Evolutionary conservation across 1,140 invertebrate genomes (phyloP).

Genomic region (Harpegnathos saltator): DNA sequence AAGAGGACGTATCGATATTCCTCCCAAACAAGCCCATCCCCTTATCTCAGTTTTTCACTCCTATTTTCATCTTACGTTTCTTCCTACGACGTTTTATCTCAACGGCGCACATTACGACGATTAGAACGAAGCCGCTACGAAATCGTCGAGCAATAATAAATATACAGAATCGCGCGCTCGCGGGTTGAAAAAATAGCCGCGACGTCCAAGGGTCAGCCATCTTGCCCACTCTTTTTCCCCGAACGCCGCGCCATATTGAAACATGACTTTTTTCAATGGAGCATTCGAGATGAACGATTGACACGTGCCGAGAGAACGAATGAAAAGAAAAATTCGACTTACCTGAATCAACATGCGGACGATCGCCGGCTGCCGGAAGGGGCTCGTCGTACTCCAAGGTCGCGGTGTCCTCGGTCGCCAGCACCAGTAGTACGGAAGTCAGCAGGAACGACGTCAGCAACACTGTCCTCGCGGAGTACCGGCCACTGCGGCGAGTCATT

Average conservation of each 20-base stretch:
- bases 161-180: not conserved
- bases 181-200: not conserved
- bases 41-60: not conserved
- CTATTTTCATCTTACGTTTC: not conserved
- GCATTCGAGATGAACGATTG: not conserved
- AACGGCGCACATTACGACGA: too few relatives aligned
- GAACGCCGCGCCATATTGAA: too few relatives aligned
- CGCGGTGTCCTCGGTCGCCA: conserved; percentile 64
- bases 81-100: not conserved
- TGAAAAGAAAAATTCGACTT: not conserved
- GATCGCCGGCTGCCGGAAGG: conserved; percentile 62
- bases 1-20: conserved; percentile 2
- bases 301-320: not conserved
- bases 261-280: not conserved
- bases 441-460: conserved; percentile 57
- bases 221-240: too few relatives aligned
- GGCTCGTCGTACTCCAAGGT: conserved; percentile 68
- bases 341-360: conserved; percentile 72
- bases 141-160: too few relatives aligned
- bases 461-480: conserved; percentile 55
- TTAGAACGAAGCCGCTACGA: too few relatives aligned
- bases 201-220: too few relatives aligned
- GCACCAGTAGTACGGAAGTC: conserved; percentile 54
- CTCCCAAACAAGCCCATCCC: too few relatives aligned
- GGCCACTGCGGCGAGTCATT: conserved; percentile 63